Conservation (phyloP, 2,888 invertebrate species). For the Clepsis dumicolana region DNA sequence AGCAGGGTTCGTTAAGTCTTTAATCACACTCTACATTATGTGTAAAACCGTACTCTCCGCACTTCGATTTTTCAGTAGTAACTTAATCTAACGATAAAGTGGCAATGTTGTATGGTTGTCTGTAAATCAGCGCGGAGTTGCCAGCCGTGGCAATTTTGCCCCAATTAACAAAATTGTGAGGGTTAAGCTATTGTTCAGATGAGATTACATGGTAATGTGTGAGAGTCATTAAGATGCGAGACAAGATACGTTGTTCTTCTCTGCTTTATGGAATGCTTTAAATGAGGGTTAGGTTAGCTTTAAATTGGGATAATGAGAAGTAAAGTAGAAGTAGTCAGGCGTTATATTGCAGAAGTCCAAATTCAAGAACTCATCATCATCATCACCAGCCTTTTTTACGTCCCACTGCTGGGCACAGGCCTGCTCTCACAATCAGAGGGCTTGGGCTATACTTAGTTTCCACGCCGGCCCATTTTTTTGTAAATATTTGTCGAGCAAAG, state of each 20-base stretch:
- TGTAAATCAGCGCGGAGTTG: conserved; percentile 28
- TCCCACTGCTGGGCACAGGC: too few relatives aligned
- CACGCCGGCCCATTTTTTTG: too few relatives aligned
- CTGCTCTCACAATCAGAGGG: too few relatives aligned
- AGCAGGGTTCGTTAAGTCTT: too few relatives aligned
- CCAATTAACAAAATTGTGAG: conserved; percentile 32
- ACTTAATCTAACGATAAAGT: conserved; percentile 35
- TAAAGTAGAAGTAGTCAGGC: background rate
- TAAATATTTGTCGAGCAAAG: too few relatives aligned
- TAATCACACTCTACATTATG: background rate
- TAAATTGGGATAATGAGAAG: background rate
- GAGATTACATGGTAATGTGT: conserved; percentile 19
- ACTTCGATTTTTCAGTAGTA: conserved; percentile 34
- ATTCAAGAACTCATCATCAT: too few relatives aligned
- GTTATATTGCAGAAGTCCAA: too few relatives aligned
- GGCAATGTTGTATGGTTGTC: conserved; percentile 33
- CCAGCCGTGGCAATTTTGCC: conserved; percentile 10
- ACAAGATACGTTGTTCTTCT: background rate
- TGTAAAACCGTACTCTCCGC: conserved; percentile 5
- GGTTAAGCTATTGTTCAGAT: conserved; percentile 10
- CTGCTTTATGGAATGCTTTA: background rate
- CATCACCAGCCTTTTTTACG: too few relatives aligned
- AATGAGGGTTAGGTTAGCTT: background rate
- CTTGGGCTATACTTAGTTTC: too few relatives aligned
- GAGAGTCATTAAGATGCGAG: conserved; percentile 2